Evolutionary conservation across 2,113 vertebrate genomes (phyloP).

Genomic region (Acrocephalus arundinaceus): DNA sequence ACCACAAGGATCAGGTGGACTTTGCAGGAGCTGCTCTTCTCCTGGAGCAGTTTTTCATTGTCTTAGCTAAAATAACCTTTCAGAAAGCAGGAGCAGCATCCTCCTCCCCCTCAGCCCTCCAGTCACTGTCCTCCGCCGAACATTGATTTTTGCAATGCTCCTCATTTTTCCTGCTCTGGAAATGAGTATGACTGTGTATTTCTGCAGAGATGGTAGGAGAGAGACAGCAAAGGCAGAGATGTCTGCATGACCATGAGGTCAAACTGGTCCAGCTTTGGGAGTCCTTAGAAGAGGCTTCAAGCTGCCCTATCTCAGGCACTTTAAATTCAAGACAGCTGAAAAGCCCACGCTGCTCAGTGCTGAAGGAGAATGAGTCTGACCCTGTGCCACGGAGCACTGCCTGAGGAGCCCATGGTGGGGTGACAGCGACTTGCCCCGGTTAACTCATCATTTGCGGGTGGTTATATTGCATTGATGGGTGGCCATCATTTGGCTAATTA

Average conservation of each 20-base stretch:
- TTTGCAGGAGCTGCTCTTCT: not conserved
- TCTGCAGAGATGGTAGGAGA: not conserved
- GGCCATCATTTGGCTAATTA: not conserved
- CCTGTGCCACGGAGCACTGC: not conserved
- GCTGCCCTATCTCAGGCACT: not conserved
- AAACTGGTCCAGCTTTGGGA: not conserved
- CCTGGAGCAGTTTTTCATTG: not conserved
- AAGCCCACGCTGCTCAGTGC: not conserved
- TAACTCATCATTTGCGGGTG: not conserved
- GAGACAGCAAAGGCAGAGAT: not conserved
- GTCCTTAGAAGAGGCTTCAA: not conserved
- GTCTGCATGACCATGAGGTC: not conserved
- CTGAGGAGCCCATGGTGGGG: not conserved
- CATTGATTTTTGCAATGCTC: not conserved
- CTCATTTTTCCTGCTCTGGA: conserved; percentile 1
- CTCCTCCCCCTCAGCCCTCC: conserved; percentile 8
- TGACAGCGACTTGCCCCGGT: not conserved
- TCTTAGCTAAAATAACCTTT: conserved; percentile 13
- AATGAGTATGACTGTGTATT: not conserved
- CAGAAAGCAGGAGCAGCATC: not conserved
- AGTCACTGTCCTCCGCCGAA: not conserved
- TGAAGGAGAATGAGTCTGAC: not conserved
- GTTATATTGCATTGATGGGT: not conserved
- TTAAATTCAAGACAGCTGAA: not conserved
- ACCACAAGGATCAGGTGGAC: not conserved